Evolutionary conservation across 2,113 vertebrate genomes (phyloP), one percentile per base, ranked within the genome.

Genomic region (Morone chrysops): DNA sequence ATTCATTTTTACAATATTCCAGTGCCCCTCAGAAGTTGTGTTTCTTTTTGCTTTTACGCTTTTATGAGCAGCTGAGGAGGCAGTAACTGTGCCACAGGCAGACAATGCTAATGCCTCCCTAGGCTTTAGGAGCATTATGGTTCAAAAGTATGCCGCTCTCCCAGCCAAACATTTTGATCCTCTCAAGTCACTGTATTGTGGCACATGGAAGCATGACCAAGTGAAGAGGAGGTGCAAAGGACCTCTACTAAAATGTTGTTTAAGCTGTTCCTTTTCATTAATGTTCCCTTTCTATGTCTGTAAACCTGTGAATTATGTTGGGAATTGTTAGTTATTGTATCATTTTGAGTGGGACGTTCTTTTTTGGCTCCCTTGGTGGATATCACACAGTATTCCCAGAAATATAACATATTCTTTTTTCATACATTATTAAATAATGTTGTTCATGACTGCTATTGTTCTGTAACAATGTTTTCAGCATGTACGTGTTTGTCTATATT

Each of bases 41-140:
- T 87, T 87, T 83, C 59, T 75, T 59, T 82, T 80, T 79, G 75
- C 60, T 71, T 83, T 85, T 31, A 80, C 41, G 71, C 79, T 83
- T 89, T 89, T 78, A 87, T 84, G 79, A 90, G 89, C 85, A 90
- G 80, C 84, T 88, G 65, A 87, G 81, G 78, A 89, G 75, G 81
- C 77, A 71, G 73, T 67, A 71, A 84, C 88, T 83, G 66, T 83
- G 90, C 90, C 88, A 86, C 71, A 70, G 88, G 88, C 85, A 85
- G 75, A 88, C 84, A 83, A 86, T 87, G 76, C 76, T 84, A 82
- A 90, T 89, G 82, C 75, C 79, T 86, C 89, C 88, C 80, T 67
- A 48, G 82, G 83, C 71, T 87, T 90, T 78, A 53, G 78, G 56
- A 81, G 85, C 83, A 78, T 87, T 79, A 79, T 25, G 17, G 87